Evolutionary conservation across 2,888 invertebrate genomes (phyloP), one percentile per base, ranked within the genome.

Genomic region (Diplazon laetatorius): DNA sequence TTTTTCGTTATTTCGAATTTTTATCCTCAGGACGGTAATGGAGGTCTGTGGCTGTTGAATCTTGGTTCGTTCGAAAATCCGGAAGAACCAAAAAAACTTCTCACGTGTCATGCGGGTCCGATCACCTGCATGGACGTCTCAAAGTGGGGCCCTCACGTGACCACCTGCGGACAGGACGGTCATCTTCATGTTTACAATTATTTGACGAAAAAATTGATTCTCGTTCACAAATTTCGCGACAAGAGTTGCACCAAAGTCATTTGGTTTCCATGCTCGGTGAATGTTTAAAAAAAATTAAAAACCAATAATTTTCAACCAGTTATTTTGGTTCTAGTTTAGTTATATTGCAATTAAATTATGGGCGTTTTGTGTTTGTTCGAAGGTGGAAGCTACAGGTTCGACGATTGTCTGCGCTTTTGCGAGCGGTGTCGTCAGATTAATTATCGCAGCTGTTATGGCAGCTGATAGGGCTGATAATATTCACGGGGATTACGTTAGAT

Each of bases 21-120:
- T 46, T 42, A 12, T 16, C 39, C 85, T 30, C 80, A 97, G 96
- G 98, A 98, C 91, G 96, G 95, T 1, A 95, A 95, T 80, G 97
- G 97, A 10, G 97, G 96, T 0, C 92, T 98, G 59, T 96, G 96
- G 96, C 89, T 93, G 42, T 92, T 95, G 50, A 95, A 96, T 85
- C 90, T 96, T 3, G 93, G 93, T 16, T 93, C 93, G 52, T 77
- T 65, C 42, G 81, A 84, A 44, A 90, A 90, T 5, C 91, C 92
- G n/a, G 86, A 87, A 35, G 52, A 57, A 4, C 89, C 91, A 0
- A 80, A 86, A 55, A 82, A 88, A 82, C 87, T 94, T 60, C 93
- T 95, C 82, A 93, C 93, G 0, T 95, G 94, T 82, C 97, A 97
- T 84, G 95, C 97, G 0, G 97, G 97, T 0, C 91, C 93, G 0